Evolutionary conservation across 2,797 vertebrate genomes (phyloP).

Genomic region (Myiotriccus ornatus): DNA sequence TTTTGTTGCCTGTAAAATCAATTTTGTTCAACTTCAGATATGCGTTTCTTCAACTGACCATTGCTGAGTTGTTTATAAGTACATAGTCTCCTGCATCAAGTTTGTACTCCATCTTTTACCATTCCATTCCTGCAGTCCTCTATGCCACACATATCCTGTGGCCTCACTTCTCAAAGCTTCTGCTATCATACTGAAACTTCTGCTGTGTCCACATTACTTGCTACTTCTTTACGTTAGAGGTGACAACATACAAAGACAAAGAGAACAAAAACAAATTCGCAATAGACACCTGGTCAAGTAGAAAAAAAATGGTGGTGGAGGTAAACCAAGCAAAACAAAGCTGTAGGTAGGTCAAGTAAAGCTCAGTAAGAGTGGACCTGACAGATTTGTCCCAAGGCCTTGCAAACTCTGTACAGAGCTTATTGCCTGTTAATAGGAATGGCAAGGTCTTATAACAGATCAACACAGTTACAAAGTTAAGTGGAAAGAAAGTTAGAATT

Average conservation of each 20-base stretch:
- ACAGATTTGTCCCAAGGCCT: background rate
- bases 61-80: background rate
- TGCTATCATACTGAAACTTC: background rate
- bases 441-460: background rate
- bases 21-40: background rate
- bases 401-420: background rate
- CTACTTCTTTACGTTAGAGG: background rate
- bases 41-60: background rate
- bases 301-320: background rate
- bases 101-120: background rate
- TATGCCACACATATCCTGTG: background rate
- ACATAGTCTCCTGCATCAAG: background rate
- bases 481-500: background rate
- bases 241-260: background rate
- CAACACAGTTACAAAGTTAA: fast-evolving
- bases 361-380: background rate
- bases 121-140: background rate
- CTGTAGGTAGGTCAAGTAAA: background rate
- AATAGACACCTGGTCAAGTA: background rate
- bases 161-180: background rate
- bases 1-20: background rate
- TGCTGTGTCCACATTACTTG: background rate
- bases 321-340: background rate
- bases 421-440: background rate
- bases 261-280: background rate